Conservation (phyloP, 2,888 invertebrate species). For the Laspeyria flexula region DNA sequence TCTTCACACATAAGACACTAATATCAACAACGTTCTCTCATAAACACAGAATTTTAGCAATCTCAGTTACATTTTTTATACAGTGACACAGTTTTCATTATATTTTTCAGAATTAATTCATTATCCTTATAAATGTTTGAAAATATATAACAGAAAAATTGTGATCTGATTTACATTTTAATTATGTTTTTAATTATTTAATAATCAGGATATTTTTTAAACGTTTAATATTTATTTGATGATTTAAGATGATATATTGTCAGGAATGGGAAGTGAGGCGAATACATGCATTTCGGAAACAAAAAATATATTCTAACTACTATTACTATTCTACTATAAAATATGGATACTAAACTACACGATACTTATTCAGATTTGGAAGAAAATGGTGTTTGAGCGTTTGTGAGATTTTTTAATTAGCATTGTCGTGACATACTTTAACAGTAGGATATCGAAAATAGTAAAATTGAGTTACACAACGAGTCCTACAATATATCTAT, state of each 20-base stretch:
- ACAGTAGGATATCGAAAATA: slow-evolving; percentile 10
- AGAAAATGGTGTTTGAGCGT: slow-evolving; percentile 1
- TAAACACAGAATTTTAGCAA: slow-evolving; percentile 3
- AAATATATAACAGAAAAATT: not conserved
- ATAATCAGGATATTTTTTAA: slow-evolving; percentile 12
- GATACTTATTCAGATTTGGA: slow-evolving; percentile 12
- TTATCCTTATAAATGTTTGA: too few relatives aligned
- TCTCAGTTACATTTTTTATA: not conserved
- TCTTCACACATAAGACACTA: not conserved
- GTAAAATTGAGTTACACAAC: slow-evolving; percentile 10
- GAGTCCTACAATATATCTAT: not conserved
- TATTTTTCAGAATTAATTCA: not conserved
- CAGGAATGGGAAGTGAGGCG: slow-evolving; percentile 27
- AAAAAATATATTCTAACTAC: slow-evolving; percentile 19
- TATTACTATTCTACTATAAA: slow-evolving; percentile 19
- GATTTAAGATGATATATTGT: slow-evolving; percentile 29
- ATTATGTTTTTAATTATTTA: slow-evolving; percentile 9
- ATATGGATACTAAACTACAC: slow-evolving; percentile 19
- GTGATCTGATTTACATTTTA: not conserved
- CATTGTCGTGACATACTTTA: slow-evolving; percentile 5
- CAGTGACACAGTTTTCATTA: not conserved
- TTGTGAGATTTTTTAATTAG: slow-evolving; percentile 14
- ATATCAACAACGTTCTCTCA: slow-evolving; percentile 1
- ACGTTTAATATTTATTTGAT: slow-evolving; percentile 19
- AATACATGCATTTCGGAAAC: slow-evolving; percentile 48